Evolutionary conservation across 2,797 vertebrate species (phyloP).

Genomic region (Gila robusta): DNA sequence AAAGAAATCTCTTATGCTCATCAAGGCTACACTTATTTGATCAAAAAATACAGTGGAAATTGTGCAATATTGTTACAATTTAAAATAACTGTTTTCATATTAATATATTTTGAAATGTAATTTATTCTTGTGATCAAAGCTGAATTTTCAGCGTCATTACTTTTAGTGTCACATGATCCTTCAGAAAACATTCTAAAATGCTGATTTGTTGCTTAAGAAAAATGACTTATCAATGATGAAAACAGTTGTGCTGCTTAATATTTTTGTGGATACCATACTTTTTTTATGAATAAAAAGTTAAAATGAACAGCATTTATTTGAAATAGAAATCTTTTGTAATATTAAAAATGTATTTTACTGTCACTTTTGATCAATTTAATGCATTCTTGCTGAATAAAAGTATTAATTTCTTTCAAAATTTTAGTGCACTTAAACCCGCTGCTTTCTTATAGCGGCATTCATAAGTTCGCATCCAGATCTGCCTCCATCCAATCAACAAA

Average conservation of each 20-base stretch:
- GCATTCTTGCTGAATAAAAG: background rate
- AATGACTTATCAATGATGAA: too few relatives aligned
- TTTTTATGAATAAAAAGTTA: background rate
- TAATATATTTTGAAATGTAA: background rate
- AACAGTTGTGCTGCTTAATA: background rate
- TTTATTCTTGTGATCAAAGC: background rate
- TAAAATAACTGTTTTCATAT: background rate
- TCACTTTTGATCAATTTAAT: background rate
- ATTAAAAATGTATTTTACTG: background rate
- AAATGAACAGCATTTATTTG: background rate
- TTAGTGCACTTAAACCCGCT: background rate
- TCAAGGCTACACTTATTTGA: background rate
- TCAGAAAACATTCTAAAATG: background rate
- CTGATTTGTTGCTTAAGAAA: background rate
- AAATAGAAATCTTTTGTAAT: background rate
- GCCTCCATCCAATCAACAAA: background rate
- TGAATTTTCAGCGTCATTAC: background rate
- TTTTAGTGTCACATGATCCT: background rate
- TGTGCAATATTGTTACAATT: background rate
- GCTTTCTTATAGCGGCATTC: background rate
- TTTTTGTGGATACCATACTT: background rate
- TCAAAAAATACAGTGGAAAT: background rate
- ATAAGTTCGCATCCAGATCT: background rate
- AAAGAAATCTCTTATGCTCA: too few relatives aligned
- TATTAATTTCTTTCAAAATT: background rate